Base-by-base conservation (phyloP, 2,113 vertebrate species). In the Oreochromis aureus region DNA sequence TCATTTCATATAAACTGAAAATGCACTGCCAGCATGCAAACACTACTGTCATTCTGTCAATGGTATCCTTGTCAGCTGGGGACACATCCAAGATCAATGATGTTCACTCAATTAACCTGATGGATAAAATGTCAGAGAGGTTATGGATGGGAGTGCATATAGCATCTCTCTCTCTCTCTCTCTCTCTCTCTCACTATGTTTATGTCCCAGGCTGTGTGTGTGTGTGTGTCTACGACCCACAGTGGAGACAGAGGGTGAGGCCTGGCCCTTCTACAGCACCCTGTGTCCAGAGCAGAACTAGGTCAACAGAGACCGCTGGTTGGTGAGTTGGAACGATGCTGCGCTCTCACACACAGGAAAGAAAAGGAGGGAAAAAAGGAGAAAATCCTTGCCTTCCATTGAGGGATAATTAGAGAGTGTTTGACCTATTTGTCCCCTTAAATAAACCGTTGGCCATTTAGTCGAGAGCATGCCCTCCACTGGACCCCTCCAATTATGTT, bases 281-380 rank as follows among this genome's bases (percentile, higher is more conserved):
- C 91, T 80, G 86, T 92, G 93, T 94, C 92, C 92, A 87, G 86
- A 93, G 79, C 83, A 92, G 94, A 95, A 96, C 86, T 95, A 95
- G 96, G 96, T 96, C 94, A 96, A 85, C 90, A 89, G 91, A 94
- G 93, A 94, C 86, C 44, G 87, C 91, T 93, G 93, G 89, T 92
- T 94, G 93, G 87, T 94, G 92, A 94, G 88, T 93, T 94, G 93
- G 94, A 95, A 96, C 93, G 90, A 90, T 88, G 92, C 91, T 92
- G 82, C 87, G 89, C 91, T 88, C 90, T 92, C 90, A 89, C 88
- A 89, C 89, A 87, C 87, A 90, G 82, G 82, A 92, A 93, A 93
- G 84, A 87, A 90, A 87, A 87, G 83, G 79, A 82, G 66, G 78
- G 66, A 79, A 91, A 86, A 88, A 87, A 86, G 71, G 46, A 91